Base-by-base conservation (phyloP, 2,113 vertebrate genomes). In the Lichenostomus cassidix region DNA sequence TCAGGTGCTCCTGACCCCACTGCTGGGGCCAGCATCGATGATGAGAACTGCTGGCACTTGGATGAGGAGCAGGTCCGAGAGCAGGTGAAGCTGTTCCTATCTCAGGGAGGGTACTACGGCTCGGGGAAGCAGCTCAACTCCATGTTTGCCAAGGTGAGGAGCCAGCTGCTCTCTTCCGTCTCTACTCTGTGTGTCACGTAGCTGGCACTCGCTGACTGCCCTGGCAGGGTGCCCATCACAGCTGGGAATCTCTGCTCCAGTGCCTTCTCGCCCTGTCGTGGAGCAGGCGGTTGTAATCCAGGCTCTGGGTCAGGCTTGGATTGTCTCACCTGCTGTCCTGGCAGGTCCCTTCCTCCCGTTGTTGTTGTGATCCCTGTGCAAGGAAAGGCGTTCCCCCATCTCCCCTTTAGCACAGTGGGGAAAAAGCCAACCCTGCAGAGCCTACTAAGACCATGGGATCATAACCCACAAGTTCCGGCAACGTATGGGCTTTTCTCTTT, bases 21-120 rank as follows among this genome's bases (percentile, higher is more conserved):
- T 17, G 99, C 99, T 71, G 99, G 99, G 62, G 99, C 99, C 96
- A 99, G 99, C 97, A 99, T 99, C 15, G 98, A 99, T 1, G 99
- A 99, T 1, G 99, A 99, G 96, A 99, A 99, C 98, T 99, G 99
- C 98, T 99, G 99, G 99, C 99, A 99, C 97, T 98, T 99, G 98
- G 99, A 99, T 0, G 99, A 99, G 96, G 99, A 99, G 86, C 99
- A 99, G 94, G 99, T 99, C 91, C 98, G 99, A 95, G 99, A 99
- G 97, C 99, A 99, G 95, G 99, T 99, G 97, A 99, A 99, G 96
- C 98, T 99, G 95, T 99, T 99, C 97, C 98, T 99, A 74, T 99
- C 99, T 65, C 99, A 99, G 98, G 99, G 99, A 90, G 99, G 99
- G 80, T 99, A 99, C 98, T 99, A 99, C 60, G 99, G 99, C 95